phyloP scores from a whole-genome alignment of 2,113 vertebrate species.

The Antigone vipio region DNA sequence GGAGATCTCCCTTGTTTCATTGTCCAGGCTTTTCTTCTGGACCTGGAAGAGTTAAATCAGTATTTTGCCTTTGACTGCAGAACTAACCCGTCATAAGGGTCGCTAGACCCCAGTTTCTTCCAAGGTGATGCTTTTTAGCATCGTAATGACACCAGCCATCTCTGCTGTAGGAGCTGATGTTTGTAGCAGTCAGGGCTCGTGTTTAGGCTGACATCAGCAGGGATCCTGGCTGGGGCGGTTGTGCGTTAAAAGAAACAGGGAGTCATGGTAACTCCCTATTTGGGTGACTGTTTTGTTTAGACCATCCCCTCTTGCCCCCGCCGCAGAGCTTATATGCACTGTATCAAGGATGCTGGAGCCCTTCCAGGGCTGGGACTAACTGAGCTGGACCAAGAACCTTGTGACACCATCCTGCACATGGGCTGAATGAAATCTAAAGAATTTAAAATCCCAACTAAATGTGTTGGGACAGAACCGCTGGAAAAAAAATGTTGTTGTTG shows the following conservation, averaged over 20 bases:
- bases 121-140: not conserved
- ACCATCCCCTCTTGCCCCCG: not conserved
- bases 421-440: slow-evolving; percentile 52
- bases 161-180: not conserved
- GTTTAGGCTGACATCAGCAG: not conserved
- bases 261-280: slow-evolving; percentile 19
- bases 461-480: not conserved
- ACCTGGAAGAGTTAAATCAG: not conserved
- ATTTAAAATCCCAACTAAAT: slow-evolving; percentile 53
- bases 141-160: accelerated
- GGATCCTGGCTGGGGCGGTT: not conserved
- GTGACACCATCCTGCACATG: slow-evolving; percentile 7
- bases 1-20: not conserved
- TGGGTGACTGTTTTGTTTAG: not conserved
- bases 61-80: not conserved
- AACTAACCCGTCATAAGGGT: not conserved
- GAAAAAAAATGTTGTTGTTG: slow-evolving; percentile 5
- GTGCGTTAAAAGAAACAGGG: not conserved
- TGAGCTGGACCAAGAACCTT: not conserved
- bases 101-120: not conserved
- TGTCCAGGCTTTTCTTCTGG: not conserved
- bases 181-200: not conserved
- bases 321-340: not conserved
- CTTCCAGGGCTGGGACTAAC: slow-evolving; percentile 36
- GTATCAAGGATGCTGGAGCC: slow-evolving; percentile 39